phyloP scores from a whole-genome alignment of 2,888 invertebrate species.

The Malthinus seriepunctatus region DNA sequence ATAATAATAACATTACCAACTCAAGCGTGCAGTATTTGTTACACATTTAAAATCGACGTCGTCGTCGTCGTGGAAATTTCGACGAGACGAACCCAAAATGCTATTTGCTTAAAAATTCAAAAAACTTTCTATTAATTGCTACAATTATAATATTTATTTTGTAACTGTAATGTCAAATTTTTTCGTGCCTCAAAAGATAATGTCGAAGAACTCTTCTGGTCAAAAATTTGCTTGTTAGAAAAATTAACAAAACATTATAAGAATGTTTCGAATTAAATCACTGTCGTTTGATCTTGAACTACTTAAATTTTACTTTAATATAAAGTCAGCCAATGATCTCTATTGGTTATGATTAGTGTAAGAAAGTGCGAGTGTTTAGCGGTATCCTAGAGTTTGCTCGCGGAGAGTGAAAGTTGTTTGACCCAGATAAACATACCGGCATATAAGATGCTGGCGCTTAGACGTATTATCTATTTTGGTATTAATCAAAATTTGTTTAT shows the following conservation, averaged over 20 bases:
- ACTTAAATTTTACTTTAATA: slow-evolving; percentile 4
- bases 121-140: too few species aligned
- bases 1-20: slow-evolving; percentile 1
- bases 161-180: slow-evolving; percentile 1
- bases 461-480: slow-evolving; percentile 9
- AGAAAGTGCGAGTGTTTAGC: slow-evolving; percentile 25
- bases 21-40: slow-evolving; percentile 7
- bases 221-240: too few species aligned
- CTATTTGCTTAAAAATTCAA: too few species aligned
- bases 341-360: slow-evolving; percentile 21
- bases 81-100: not conserved
- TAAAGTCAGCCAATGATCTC: slow-evolving; percentile 11
- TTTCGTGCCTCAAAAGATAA: not conserved
- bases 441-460: slow-evolving; percentile 24
- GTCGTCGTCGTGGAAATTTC: not conserved
- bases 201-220: too few species aligned
- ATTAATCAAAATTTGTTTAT: too few species aligned
- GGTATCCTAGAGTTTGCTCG: slow-evolving; percentile 13
- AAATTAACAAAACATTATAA: too few species aligned
- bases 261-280: too few species aligned
- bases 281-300: too few species aligned
- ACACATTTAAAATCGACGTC: not conserved
- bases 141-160: too few species aligned
- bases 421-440: slow-evolving; percentile 19
- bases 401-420: slow-evolving; percentile 29